These are phyloP conservation scores for Megastigmus dorsalis DNA, from an alignment of 2,888 invertebrate species.

Conservation along the genomic window DNA sequence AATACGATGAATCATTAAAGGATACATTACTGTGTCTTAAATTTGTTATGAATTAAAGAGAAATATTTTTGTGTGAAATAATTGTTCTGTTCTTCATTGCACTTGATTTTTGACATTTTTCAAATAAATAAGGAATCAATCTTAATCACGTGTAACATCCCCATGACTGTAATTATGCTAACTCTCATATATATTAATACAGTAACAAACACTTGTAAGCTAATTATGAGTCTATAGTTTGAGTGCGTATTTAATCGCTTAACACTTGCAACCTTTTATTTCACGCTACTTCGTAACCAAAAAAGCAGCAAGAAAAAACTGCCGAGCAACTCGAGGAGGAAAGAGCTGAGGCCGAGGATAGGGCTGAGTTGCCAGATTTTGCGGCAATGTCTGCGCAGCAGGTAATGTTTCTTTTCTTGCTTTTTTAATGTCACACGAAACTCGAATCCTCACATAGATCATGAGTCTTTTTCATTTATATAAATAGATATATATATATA, in stretches of 20 bases:
- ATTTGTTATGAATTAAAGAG: too few relatives aligned
- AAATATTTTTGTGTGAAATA: too few relatives aligned
- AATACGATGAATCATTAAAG: too few relatives aligned
- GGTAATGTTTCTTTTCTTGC: conserved; percentile 69
- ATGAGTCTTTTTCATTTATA: too few relatives aligned
- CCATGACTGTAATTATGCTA: too few relatives aligned
- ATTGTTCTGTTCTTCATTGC: too few relatives aligned
- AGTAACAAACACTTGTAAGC: conserved; percentile 26
- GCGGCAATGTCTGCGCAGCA: conserved; percentile 74
- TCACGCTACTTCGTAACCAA: conserved; percentile 19
- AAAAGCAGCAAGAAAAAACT: conserved; percentile 68
- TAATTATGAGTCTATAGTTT: neutral
- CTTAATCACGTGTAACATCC: too few relatives aligned
- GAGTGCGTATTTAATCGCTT: conserved; percentile 26
- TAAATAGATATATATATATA: neutral
- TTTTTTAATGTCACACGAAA: too few relatives aligned
- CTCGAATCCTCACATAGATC: neutral
- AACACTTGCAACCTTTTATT: conserved; percentile 37
- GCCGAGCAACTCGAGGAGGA: conserved; percentile 75
- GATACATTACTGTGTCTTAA: too few relatives aligned
- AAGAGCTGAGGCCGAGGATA: conserved; percentile 73
- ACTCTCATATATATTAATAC: conserved; percentile 15
- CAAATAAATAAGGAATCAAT: too few relatives aligned
- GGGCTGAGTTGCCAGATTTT: conserved; percentile 74
- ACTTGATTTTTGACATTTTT: too few relatives aligned